A percentile compares a stretch with the other conserved stretches of the same genome.
phyloP scores from a whole-genome alignment of 2,797 vertebrate species.

The Sebastes kiyomatsui region DNA sequence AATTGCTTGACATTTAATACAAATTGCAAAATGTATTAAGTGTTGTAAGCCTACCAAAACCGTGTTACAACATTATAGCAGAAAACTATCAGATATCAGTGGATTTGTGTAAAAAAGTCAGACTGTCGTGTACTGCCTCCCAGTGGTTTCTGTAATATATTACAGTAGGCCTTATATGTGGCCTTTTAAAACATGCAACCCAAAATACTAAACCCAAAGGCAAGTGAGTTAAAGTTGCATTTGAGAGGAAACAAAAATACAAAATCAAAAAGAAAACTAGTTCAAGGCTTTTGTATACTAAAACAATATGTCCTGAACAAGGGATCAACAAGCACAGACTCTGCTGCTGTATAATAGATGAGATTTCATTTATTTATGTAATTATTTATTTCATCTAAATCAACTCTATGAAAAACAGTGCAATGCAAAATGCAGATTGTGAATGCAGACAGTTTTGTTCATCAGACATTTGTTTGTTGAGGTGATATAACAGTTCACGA shows the following conservation, averaged over 20 bases:
- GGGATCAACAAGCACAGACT: neutral
- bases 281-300: neutral
- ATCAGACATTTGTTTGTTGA: neutral
- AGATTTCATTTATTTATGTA: neutral
- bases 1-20: neutral
- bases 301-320: neutral
- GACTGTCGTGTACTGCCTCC: conserved; percentile 19
- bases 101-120: neutral
- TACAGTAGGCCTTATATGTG: neutral
- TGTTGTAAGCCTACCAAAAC: neutral
- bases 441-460: neutral
- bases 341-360: neutral
- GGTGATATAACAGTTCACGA: neutral
- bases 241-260: neutral
- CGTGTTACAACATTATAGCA: neutral
- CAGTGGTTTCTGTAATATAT: conserved; percentile 6
- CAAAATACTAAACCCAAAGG: neutral
- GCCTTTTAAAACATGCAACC: neutral
- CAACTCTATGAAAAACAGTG: neutral
- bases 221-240: neutral
- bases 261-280: neutral
- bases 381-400: neutral
- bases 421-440: neutral
- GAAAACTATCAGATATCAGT: neutral
- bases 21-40: neutral